Percentiles rank a stretch among this genome's conserved stretches.
Evolutionary conservation across 2,113 vertebrate genomes (phyloP).

Genomic region (Neogobius melanostomus): DNA sequence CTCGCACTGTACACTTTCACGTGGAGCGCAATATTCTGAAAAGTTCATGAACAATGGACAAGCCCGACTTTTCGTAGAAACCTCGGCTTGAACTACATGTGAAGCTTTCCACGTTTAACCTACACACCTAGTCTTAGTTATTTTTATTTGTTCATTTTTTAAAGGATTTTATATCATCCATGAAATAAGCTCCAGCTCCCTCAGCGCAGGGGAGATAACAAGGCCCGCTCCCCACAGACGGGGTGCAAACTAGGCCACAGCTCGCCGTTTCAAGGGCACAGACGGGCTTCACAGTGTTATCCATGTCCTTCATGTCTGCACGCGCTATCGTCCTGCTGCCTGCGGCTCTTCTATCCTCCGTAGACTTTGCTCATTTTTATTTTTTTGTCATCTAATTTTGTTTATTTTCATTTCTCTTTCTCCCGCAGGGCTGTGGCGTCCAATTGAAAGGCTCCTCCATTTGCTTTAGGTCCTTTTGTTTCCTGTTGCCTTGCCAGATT

Average conservation of each 20-base stretch:
- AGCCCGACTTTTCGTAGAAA: too few species aligned
- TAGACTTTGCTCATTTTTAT: background rate
- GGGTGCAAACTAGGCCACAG: constrained; percentile 44
- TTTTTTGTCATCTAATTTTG: background rate
- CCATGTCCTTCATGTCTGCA: constrained; percentile 7
- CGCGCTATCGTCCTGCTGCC: background rate
- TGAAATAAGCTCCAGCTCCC: background rate
- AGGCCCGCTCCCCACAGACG: constrained; percentile 38
- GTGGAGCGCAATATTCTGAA: background rate
- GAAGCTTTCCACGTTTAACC: too few species aligned
- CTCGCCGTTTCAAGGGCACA: constrained; percentile 39
- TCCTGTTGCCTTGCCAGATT: background rate
- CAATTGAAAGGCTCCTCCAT: background rate
- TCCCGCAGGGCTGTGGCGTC: background rate
- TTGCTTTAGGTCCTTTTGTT: background rate
- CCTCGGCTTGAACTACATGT: too few species aligned
- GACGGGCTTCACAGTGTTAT: constrained; percentile 1
- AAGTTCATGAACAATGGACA: background rate
- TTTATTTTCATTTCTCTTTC: background rate
- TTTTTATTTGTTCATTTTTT: background rate
- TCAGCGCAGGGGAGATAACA: constrained; percentile 18
- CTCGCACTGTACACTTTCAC: background rate
- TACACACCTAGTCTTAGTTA: too few species aligned
- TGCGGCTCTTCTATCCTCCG: constrained; percentile 12
- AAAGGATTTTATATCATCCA: background rate